Base-by-base conservation (phyloP, 2,113 vertebrate genomes). In the Haemorhous mexicanus region DNA sequence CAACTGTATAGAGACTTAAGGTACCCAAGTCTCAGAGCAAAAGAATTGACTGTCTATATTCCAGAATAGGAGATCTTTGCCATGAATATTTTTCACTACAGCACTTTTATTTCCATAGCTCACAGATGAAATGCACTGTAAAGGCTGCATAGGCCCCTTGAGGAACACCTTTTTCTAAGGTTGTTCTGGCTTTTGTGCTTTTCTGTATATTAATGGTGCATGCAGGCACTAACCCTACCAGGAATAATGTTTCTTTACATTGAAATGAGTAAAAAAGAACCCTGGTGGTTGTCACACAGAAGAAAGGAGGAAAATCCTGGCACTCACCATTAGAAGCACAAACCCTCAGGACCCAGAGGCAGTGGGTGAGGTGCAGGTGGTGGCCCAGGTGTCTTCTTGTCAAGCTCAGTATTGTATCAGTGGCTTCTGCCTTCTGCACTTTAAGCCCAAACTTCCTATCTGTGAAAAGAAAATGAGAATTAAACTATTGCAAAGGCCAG, bases 361-460 rank as follows among this genome's bases (percentile, higher is more conserved):
- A 99, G 58, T 99, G 99, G 6, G 97, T 98, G 43, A 98, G 98
- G 76, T 96, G 97, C 70, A 97, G 97, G 74, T 94, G 90, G 21
- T 98, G 95, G 15, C 93, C 87, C 11, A 97, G n/a, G 53, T 98
- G 99, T 56, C 98, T 98, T 91, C 96, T 98, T 84, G 98, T 95
- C 91, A 99, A 92, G 77, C 97, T 98, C 77, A 99, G 92, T 5
- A 97, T 98, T 63, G 98, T 91, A 75, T 99, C 98, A 35, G 98
- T 98, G 4, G 98, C 99, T 76, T 98, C 98, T 66, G 98, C 93
- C 10, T 98, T 98, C 91, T 99, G 98, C 6, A 98, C 99, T 93
- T 99, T 99, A 94, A 97, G 59, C 44, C 99, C 99, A 91, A 99
- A 99, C 27, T 96, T 97, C 43, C 87, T 98, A 89, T 99, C 99